Percentiles rank a stretch among this genome's conserved stretches.
These are phyloP conservation scores for Doris montereyensis DNA, from an alignment of 2,888 invertebrate genomes.

Conservation along the genomic window DNA sequence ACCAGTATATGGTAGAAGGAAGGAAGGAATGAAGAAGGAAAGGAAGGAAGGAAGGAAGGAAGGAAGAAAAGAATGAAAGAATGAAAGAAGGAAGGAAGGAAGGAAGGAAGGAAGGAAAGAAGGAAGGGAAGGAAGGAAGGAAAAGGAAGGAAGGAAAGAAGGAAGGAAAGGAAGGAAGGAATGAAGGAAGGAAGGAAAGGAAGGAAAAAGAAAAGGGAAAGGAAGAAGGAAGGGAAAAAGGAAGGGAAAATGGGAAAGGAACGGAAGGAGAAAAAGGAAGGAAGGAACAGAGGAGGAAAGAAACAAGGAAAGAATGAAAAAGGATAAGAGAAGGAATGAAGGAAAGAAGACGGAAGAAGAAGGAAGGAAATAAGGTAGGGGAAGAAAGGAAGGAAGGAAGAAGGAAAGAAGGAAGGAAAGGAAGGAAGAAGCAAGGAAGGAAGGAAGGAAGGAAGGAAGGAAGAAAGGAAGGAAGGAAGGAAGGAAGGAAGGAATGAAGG, in stretches of 20 bases:
- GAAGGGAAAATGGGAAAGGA: not conserved
- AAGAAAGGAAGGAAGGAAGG: not conserved
- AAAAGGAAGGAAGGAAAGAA: not conserved
- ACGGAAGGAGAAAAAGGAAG: not conserved
- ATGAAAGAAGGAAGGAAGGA: not conserved
- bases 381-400: not conserved
- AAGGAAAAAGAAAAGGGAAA: not conserved
- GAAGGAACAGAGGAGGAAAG: conserved; percentile 1
- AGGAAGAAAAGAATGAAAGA: conserved; percentile 35
- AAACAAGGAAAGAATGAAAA: not conserved
- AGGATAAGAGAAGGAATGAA: not conserved
- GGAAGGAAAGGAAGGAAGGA: not conserved
- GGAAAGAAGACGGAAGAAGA: conserved; percentile 6
- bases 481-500: too few relatives aligned
- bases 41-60: conserved; percentile 12
- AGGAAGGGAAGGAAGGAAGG: not conserved
- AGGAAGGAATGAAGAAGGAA: not conserved
- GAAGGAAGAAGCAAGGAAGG: not conserved
- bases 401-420: not conserved
- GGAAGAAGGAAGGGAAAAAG: not conserved
- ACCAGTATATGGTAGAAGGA: not conserved
- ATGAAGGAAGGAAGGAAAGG: not conserved
- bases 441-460: not conserved
- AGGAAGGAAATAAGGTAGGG: not conserved
- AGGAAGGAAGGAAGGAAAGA: not conserved